Conservation (phyloP, 2,888 invertebrate species). For the Dicycla oo region DNA sequence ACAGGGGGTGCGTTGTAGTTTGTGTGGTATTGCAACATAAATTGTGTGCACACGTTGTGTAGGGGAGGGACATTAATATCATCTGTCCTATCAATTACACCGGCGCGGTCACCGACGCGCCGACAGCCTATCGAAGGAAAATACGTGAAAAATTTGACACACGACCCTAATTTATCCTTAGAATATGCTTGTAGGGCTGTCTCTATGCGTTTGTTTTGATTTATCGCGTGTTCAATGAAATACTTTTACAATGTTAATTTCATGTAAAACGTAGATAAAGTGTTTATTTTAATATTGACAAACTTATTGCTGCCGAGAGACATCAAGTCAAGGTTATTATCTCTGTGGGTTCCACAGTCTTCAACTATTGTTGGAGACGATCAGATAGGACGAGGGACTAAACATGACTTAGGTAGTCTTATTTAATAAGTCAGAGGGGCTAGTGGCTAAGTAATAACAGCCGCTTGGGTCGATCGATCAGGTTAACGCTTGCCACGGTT, state of each 20-base stretch:
- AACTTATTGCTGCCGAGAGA: neutral
- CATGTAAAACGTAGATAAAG: neutral
- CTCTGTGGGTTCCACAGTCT: conserved; percentile 7
- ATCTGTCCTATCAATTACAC: conserved; percentile 86
- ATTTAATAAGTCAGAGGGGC: no score
- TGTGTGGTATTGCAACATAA: conserved; percentile 82
- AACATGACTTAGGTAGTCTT: neutral
- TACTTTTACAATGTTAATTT: neutral
- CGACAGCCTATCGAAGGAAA: conserved; percentile 80
- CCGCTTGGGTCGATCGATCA: no score
- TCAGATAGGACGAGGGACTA: no score
- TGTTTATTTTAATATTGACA: conserved; percentile 18
- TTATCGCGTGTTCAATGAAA: neutral
- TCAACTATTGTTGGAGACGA: neutral
- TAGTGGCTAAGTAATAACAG: no score
- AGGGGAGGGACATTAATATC: conserved; percentile 83
- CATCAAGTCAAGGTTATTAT: neutral
- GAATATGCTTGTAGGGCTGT: conserved; percentile 69
- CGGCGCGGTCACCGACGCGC: conserved; percentile 78
- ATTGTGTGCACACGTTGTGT: conserved; percentile 82
- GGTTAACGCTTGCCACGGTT: no score
- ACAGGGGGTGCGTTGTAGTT: conserved; percentile 61
- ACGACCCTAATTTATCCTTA: conserved; percentile 74
- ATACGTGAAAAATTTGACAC: conserved; percentile 81
- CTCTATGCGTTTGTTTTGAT: conserved; percentile 22